phyloP scores from a whole-genome alignment of 2,888 invertebrate species.

The Stenurella melanura region DNA sequence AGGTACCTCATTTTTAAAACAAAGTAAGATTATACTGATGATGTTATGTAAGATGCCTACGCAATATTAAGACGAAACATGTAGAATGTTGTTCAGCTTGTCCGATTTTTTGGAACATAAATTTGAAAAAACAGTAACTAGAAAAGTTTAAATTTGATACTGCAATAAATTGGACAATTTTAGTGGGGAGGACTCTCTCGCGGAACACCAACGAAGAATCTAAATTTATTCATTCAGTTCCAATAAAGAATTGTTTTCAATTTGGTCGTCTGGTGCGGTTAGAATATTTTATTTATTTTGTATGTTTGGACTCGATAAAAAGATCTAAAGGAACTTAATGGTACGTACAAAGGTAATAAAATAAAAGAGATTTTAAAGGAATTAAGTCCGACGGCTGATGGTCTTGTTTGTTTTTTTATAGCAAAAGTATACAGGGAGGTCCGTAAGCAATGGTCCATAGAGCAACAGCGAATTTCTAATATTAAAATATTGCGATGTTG shows the following conservation, averaged over 20 bases:
- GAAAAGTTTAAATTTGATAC: constrained; percentile 48
- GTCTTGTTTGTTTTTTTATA: neutral
- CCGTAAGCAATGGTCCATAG: too few species aligned
- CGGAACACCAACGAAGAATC: constrained; percentile 50
- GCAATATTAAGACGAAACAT: neutral
- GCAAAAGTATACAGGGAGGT: too few species aligned
- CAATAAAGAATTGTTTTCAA: constrained; percentile 45
- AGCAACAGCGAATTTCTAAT: too few species aligned
- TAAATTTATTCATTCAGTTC: constrained; percentile 50
- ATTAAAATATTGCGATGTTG: too few species aligned
- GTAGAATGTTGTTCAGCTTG: neutral
- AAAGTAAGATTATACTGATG: neutral
- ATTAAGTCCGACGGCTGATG: neutral
- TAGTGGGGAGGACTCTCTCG: constrained; percentile 31
- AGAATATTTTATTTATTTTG: constrained; percentile 40
- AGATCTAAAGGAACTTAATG: constrained; percentile 6
- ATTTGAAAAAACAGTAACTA: constrained; percentile 35
- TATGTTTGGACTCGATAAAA: constrained; percentile 35
- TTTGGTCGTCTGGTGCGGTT: constrained; percentile 43
- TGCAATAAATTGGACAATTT: constrained; percentile 46
- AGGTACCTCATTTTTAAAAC: constrained; percentile 19
- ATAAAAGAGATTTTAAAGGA: constrained; percentile 7
- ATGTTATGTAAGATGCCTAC: neutral
- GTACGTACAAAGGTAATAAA: constrained; percentile 10
- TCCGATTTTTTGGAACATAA: constrained; percentile 8